A percentile compares a stretch with the other conserved stretches of the same genome.
phyloP scores from a whole-genome alignment of 1,140 invertebrate genomes.

The Proales similis region DNA sequence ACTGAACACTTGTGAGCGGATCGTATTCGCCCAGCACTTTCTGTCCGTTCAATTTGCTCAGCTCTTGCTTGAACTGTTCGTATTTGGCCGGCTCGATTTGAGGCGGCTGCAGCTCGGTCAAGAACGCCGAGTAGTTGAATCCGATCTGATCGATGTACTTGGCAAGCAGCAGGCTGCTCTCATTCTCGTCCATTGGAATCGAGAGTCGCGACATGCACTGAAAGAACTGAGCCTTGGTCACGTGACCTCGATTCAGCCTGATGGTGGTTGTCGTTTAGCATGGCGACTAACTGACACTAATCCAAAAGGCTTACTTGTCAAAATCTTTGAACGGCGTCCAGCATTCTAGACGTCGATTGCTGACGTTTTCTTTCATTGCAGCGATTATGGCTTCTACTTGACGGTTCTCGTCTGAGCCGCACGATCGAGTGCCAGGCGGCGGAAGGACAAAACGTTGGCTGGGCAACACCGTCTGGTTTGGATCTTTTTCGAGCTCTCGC shows the following conservation, averaged over 20 bases:
- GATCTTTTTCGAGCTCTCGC: slow-evolving; percentile 47
- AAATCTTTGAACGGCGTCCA: slow-evolving; percentile 51
- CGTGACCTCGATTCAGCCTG: slow-evolving; percentile 51
- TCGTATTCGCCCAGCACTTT: slow-evolving; percentile 44
- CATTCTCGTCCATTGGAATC: slow-evolving; percentile 44
- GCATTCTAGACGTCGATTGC: slow-evolving; percentile 46
- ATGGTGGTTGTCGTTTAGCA: neutral
- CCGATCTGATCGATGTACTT: slow-evolving; percentile 49
- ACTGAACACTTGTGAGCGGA: slow-evolving; percentile 44
- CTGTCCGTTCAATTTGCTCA: slow-evolving; percentile 43
- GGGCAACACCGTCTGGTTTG: slow-evolving; percentile 44
- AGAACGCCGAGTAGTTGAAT: slow-evolving; percentile 46
- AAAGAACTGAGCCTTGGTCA: slow-evolving; percentile 49
- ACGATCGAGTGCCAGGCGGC: slow-evolving; percentile 50
- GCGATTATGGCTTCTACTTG: slow-evolving; percentile 46
- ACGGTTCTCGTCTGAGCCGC: slow-evolving; percentile 43
- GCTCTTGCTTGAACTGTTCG: slow-evolving; percentile 42
- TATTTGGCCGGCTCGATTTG: neutral
- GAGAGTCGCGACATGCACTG: slow-evolving; percentile 49
- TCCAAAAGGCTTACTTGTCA: slow-evolving; percentile 4
- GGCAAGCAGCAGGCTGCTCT: slow-evolving; percentile 47
- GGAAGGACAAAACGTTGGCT: slow-evolving; percentile 48
- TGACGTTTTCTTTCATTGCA: slow-evolving; percentile 42
- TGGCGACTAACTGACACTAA: neutral
- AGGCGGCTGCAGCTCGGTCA: slow-evolving; percentile 41